Percentiles rank a stretch among this genome's conserved stretches.
phyloP scores from a whole-genome alignment of 2,797 vertebrate genomes.

The Acanthopagrus latus region DNA sequence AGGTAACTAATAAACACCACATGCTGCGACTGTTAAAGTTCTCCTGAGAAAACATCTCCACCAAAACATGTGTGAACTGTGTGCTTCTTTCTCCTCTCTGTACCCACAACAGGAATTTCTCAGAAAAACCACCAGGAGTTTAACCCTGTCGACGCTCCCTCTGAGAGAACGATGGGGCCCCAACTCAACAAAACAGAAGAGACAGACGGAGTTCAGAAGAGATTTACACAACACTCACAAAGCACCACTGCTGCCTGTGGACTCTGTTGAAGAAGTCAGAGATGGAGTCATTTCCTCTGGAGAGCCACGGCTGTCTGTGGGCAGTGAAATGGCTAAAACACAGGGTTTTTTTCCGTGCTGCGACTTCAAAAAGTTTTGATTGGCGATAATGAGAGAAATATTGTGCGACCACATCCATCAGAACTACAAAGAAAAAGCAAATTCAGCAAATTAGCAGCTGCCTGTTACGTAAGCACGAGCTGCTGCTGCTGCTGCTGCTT shows the following conservation, averaged over 20 bases:
- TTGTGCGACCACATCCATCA: constrained; percentile 1
- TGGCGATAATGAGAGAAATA: neutral
- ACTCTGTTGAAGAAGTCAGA: constrained; percentile 42
- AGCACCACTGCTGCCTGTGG: constrained; percentile 25
- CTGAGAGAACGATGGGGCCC: neutral
- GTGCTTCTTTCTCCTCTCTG: constrained; percentile 47
- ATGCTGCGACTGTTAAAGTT: neutral
- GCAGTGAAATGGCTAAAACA: constrained; percentile 27
- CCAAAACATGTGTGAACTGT: constrained; percentile 37
- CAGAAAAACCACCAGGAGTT: constrained; percentile 60
- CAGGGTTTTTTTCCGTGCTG: neutral
- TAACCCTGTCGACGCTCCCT: constrained; percentile 39
- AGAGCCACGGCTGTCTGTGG: constrained; percentile 52
- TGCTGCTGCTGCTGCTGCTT: too few relatives aligned
- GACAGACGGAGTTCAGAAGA: constrained; percentile 12
- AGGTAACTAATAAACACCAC: constrained; percentile 13
- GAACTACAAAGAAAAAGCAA: constrained; percentile 12
- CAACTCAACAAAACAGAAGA: constrained; percentile 31
- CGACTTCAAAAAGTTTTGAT: constrained; percentile 14
- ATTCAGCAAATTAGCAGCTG: constrained; percentile 16
- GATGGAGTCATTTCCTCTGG: constrained; percentile 48
- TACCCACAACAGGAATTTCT: constrained; percentile 70
- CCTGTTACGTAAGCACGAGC: neutral
- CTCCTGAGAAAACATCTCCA: constrained; percentile 23
- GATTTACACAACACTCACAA: constrained; percentile 3